Evolutionary conservation across 1,140 invertebrate genomes (phyloP), one percentile per base, ranked within the genome.

Genomic region (Adelges cooleyi): DNA sequence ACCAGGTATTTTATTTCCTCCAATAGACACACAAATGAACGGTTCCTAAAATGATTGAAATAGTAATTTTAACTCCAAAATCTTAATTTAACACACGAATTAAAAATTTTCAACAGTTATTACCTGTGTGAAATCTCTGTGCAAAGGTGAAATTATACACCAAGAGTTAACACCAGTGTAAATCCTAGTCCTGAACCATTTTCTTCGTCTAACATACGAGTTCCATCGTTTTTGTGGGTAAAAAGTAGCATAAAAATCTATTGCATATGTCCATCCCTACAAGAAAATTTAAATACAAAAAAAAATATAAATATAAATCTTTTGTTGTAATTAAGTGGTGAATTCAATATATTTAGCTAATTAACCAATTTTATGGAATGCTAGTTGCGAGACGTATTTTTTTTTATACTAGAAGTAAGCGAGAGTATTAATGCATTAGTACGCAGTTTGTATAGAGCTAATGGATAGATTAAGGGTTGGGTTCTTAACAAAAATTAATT

Each of bases 171-270:
- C 84, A 15, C 90, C 89, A 75, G 85, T 86, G 74, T 92, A 96
- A 69, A 87, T 80, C 29, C 91, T 77, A 75, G 88, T 89, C 10
- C 92, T 80, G 69, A 89, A 83, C 90, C 91, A 95, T 73, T 93
- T 90, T 62, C 92, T 80, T 70, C 91, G 80, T 66, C 92, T 81
- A 1, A 95, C 92, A 78, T 86, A 91, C 13, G 90, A 93, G 70
- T 89, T 90, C 90, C 90, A 95, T 65, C 87, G 84, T 71, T 91
- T 92, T 66, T 85, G 83, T 1, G 84, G 78, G 36, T 82, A 81
- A 77, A 87, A 96, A n/a, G 83, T 84, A 20, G 86, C 82, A 51
- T 89, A 90, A 77, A 95, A 95, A 77, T 95, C 92, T 49, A 93
- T 79, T 23, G 92, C 90, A 79, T 95, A 96, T 29, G 87, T 93